Conservation (phyloP, 2,113 vertebrate genomes). For the Danionella cerebrum region DNA sequence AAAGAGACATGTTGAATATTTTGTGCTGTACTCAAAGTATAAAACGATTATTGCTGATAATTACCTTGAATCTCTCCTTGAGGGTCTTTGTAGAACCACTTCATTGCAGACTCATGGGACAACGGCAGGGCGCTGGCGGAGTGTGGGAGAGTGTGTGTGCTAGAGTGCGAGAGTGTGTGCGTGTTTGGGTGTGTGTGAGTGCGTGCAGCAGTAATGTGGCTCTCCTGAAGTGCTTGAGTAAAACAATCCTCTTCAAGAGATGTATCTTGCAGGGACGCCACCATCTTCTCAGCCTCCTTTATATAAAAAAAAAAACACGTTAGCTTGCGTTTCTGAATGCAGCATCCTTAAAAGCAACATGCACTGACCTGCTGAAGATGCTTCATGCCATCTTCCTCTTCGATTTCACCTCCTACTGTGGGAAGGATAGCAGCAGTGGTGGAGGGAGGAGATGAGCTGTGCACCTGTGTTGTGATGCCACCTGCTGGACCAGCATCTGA, state of each 20-base stretch:
- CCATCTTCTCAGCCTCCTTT: conserved; percentile 74
- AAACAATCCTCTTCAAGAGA: conserved; percentile 73
- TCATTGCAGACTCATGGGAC: conserved; percentile 70
- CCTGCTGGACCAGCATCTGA: conserved; percentile 33
- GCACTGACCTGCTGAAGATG: conserved; percentile 68
- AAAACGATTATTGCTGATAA: not conserved
- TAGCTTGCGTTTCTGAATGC: not conserved
- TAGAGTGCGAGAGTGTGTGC: conserved; percentile 23
- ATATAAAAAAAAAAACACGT: not conserved
- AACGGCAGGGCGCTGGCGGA: conserved; percentile 61
- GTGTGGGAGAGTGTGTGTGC: conserved; percentile 27
- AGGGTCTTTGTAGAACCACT: conserved; percentile 79
- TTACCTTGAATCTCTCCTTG: conserved; percentile 75
- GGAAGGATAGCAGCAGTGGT: conserved; percentile 42
- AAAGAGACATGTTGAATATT: not conserved
- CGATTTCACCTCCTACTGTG: conserved; percentile 55
- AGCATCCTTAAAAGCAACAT: not conserved
- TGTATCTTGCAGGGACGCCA: conserved; percentile 72
- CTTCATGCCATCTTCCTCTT: conserved; percentile 75
- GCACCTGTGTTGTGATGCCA: conserved; percentile 38
- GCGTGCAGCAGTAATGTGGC: conserved; percentile 52
- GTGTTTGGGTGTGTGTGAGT: conserved; percentile 17
- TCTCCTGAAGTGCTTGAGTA: conserved; percentile 61
- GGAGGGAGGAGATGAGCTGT: conserved; percentile 27
- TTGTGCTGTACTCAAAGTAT: not conserved